Percentiles rank a stretch among this genome's conserved stretches.
Conservation (phyloP, 2,797 vertebrate genomes). For the Huso huso region DNA sequence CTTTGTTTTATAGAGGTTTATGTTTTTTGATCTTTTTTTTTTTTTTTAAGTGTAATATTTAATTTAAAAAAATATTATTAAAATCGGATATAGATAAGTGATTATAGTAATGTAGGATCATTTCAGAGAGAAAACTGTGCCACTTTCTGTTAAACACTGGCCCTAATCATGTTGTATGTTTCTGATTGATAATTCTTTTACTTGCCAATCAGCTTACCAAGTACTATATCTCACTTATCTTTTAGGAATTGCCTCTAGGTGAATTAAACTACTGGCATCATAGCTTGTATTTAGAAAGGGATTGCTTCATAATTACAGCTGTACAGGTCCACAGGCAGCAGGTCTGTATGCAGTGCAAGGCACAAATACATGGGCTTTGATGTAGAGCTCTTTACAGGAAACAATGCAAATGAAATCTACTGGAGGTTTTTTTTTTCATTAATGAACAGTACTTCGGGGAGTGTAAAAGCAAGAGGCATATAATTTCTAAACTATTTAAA, state of each 20-base stretch:
- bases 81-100: too few relatives aligned
- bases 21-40: too few relatives aligned
- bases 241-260: neutral
- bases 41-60: too few relatives aligned
- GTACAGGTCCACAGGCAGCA: slow-evolving; percentile 41
- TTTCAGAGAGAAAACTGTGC: too few relatives aligned
- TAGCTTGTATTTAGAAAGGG: slow-evolving; percentile 42
- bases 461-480: slow-evolving; percentile 79
- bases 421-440: slow-evolving; percentile 63
- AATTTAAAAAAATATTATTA: too few relatives aligned
- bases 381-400: slow-evolving; percentile 66
- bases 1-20: too few relatives aligned
- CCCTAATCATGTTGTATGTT: neutral
- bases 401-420: slow-evolving; percentile 78
- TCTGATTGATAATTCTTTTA: slow-evolving; percentile 9
- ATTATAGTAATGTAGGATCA: too few relatives aligned
- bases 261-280: neutral
- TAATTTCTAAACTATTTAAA: slow-evolving; percentile 82
- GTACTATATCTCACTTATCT: slow-evolving; percentile 2
- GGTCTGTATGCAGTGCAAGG: slow-evolving; percentile 48
- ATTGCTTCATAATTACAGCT: slow-evolving; percentile 46
- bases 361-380: slow-evolving; percentile 55
- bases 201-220: neutral
- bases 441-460: slow-evolving; percentile 81
- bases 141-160: too few relatives aligned